These are phyloP conservation scores for Anastatus disparis DNA, from an alignment of 1,140 invertebrate genomes.

Conservation along the genomic window DNA sequence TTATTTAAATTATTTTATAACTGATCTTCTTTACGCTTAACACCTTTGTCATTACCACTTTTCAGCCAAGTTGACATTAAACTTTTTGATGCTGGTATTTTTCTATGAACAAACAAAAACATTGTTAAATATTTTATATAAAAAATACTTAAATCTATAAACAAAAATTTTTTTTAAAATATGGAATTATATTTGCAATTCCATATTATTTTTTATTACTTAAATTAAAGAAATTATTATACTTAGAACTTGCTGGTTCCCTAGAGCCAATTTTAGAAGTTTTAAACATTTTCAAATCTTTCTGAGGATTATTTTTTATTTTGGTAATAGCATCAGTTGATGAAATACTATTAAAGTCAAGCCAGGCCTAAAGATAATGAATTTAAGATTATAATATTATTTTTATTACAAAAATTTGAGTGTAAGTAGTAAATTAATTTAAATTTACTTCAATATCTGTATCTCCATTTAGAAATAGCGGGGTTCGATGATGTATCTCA, in stretches of 20 bases:
- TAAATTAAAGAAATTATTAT: not conserved
- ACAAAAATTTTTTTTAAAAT: too few species aligned
- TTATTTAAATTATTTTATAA: too few species aligned
- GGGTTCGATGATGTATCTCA: conserved; percentile 23
- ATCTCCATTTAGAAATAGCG: conserved; percentile 19
- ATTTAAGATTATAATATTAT: too few species aligned
- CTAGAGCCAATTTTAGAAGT: conserved; percentile 22
- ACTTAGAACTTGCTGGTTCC: conserved; percentile 11
- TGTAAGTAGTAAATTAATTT: too few species aligned
- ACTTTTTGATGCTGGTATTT: conserved; percentile 29
- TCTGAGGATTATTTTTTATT: conserved; percentile 12
- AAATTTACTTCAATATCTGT: conserved; percentile 12
- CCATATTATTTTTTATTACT: too few species aligned
- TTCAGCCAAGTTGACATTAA: conserved; percentile 32
- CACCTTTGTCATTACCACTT: not conserved
- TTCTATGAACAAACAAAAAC: conserved; percentile 1
- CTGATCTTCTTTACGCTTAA: conserved; percentile 15
- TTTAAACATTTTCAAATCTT: conserved; percentile 27
- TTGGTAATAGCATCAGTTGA: conserved; percentile 11
- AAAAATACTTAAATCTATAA: too few species aligned
- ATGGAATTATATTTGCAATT: too few species aligned
- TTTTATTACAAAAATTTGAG: too few species aligned
- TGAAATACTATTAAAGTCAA: conserved; percentile 24
- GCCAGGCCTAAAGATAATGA: conserved; percentile 20
- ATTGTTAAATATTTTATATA: not conserved